These are phyloP conservation scores for Otus sunia DNA, from an alignment of 2,113 vertebrate species.

Conservation along the genomic window DNA sequence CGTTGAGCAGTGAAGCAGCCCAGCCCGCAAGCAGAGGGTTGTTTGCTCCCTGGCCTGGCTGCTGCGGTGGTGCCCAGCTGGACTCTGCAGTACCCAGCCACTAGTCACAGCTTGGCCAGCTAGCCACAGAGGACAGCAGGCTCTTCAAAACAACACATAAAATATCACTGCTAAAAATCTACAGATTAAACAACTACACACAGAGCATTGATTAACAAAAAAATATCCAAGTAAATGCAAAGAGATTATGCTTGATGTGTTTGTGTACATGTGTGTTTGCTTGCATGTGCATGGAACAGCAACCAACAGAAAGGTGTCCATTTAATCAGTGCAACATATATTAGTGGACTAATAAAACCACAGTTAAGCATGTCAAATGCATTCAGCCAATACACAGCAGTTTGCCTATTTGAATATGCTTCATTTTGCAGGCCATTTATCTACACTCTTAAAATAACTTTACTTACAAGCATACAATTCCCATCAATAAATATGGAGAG, in stretches of 20 bases:
- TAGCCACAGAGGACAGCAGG: background rate
- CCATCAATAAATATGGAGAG: background rate
- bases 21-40: background rate
- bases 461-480: background rate
- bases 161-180: background rate
- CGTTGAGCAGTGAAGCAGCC: rapidly evolving
- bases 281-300: background rate
- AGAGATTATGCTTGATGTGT: background rate
- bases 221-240: constrained; percentile 1
- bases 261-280: background rate
- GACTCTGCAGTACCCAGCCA: background rate
- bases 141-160: background rate
- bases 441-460: background rate
- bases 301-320: background rate
- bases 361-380: background rate
- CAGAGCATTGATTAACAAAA: background rate
- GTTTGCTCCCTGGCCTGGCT: background rate
- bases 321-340: background rate
- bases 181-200: background rate
- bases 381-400: background rate
- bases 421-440: background rate
- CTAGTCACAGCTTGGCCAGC: background rate
- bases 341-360: background rate
- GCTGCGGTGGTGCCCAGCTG: background rate
- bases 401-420: background rate